Evolutionary conservation across 2,113 vertebrate genomes (phyloP).

Genomic region (Erinaceus europaeus): DNA sequence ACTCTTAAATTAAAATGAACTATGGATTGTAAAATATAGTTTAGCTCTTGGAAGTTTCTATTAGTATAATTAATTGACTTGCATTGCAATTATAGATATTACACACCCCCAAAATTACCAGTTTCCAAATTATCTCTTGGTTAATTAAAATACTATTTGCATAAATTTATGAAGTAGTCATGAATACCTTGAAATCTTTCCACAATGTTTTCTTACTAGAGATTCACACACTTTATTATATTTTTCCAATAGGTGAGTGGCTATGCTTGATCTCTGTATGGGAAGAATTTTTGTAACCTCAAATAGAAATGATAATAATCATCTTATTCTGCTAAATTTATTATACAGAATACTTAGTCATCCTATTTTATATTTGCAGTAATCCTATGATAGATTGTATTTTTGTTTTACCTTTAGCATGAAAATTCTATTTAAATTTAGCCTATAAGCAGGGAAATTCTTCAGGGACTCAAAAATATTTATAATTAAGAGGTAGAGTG

Average conservation of each 20-base stretch:
- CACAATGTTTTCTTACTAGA: slow-evolving; percentile 16
- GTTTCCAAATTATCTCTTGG: slow-evolving; percentile 11
- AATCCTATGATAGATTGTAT: too few species aligned
- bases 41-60: neutral
- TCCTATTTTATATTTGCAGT: too few species aligned
- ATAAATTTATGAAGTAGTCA: neutral
- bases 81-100: neutral
- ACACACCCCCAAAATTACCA: slow-evolving; percentile 10
- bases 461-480: neutral
- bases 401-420: neutral
- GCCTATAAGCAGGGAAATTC: too few species aligned
- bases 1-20: slow-evolving; percentile 25
- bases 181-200: neutral
- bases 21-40: neutral
- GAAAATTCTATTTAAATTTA: neutral
- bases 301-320: neutral
- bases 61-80: slow-evolving; percentile 13
- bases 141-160: slow-evolving; percentile 49
- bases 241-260: neutral
- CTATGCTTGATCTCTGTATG: neutral
- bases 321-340: neutral
- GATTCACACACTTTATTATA: neutral
- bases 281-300: neutral
- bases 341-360: neutral
- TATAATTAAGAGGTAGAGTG: neutral